Base-by-base conservation (phyloP, 2,113 vertebrate genomes). In the Takifugu bimaculatus region DNA sequence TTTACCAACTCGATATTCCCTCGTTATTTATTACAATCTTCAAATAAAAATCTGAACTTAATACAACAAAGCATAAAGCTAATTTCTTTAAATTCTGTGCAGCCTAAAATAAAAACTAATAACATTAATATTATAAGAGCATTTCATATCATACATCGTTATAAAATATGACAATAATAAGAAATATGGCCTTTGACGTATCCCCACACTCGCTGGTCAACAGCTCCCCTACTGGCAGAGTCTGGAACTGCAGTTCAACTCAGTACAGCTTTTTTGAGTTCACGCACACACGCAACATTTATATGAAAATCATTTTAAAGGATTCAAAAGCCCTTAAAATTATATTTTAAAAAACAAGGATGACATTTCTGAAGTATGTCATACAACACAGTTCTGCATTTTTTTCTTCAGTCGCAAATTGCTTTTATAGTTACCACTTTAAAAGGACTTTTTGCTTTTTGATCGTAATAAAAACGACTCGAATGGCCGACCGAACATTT, bases 21-120 rank as follows among this genome's bases (percentile, higher is more conserved):
- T 87, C 85, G 72, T 88, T 87, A 83, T 83, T 88, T 84, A 78
- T 39, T 39, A 89, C 81, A 85, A 58, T 49, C 45, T 54, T 50
- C 47, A 59, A 86, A 85, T 70, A 65, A 87, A 88, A 49, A 78
- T 74, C 49, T 77, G 35, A 39, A 6, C 35, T 39, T 10, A 84
- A 83, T 60, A 89, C 59, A 39, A 39, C 35, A 80, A 82, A 67
- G 63, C 57, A 61, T 65, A 65, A 44, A 73, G 25, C 52, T 51
- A 48, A 27, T 51, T 60, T 78, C 35, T 39, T 39, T 68, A 54
- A 70, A 39, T 39, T 32, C 63, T 72, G 27, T 42, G 62, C 13
- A 74, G 56, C 61, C 70, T 48, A 62, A 64, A 26, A 60, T 11
- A 13, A 39, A 68, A 52, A 74, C 52, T 71, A 75, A 83, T 52